phyloP scores from a whole-genome alignment of 2,888 invertebrate species.

The Bugula neritina region DNA sequence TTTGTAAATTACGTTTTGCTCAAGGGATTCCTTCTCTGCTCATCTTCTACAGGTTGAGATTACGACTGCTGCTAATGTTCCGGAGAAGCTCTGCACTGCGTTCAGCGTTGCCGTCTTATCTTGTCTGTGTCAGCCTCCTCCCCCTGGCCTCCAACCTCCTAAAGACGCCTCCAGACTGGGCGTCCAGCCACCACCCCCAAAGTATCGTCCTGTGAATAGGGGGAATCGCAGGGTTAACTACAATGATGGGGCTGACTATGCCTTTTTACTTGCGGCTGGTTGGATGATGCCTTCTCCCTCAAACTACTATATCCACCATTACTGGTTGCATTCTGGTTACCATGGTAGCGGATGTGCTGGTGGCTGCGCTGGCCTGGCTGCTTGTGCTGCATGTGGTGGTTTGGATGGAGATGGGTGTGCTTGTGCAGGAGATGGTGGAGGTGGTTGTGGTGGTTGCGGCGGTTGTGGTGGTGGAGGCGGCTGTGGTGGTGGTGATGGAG shows the following conservation, averaged over 20 bases:
- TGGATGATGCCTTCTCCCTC: constrained; percentile 49
- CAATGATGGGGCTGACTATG: constrained; percentile 43
- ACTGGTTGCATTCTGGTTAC: constrained; percentile 26
- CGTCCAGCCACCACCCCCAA: constrained; percentile 26
- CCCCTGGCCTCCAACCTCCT: constrained; percentile 28
- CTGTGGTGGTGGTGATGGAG: constrained; percentile 34
- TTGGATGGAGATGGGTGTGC: constrained; percentile 1
- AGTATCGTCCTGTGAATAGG: constrained; percentile 10
- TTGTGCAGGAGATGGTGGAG: constrained; percentile 28
- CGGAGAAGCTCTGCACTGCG: constrained; percentile 54
- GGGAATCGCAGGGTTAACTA: constrained; percentile 35
- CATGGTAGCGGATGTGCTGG: constrained; percentile 35
- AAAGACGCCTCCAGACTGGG: constrained; percentile 11
- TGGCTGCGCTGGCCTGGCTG: constrained; percentile 39
- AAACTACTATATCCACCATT: constrained; percentile 41
- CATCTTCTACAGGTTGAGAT: constrained; percentile 19
- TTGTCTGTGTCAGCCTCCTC: constrained; percentile 56
- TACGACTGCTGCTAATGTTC: constrained; percentile 41
- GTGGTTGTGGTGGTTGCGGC: constrained; percentile 29
- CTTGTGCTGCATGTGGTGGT: constrained; percentile 30
- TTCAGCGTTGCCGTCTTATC: constrained; percentile 56
- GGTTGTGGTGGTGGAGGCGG: constrained; percentile 32
- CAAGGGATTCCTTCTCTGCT: too few relatives aligned
- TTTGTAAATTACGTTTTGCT: too few relatives aligned
- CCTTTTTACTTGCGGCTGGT: constrained; percentile 54